A percentile compares a stretch with the other conserved stretches of the same genome.
Conservation (phyloP, 2,888 invertebrate species). For the Nematopogon swammerdamellus region DNA sequence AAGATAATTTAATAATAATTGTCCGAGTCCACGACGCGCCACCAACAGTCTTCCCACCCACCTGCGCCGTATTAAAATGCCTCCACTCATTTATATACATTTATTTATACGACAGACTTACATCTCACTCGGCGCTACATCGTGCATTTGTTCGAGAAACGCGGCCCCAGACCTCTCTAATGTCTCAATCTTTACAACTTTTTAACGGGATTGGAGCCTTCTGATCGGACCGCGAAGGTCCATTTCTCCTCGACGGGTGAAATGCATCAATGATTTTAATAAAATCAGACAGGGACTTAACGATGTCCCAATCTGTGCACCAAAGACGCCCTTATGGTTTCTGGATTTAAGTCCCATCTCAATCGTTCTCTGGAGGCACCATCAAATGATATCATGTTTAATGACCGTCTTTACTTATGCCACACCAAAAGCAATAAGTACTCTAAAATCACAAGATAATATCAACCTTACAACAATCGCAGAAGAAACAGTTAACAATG, state of each 20-base stretch:
- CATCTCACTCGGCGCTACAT: slow-evolving; percentile 43
- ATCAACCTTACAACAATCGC: no score
- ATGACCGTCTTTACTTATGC: background rate
- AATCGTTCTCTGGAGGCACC: background rate
- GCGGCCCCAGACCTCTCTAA: slow-evolving; percentile 51
- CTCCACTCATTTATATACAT: slow-evolving; percentile 4
- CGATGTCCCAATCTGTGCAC: background rate
- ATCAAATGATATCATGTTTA: background rate
- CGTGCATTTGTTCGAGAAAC: slow-evolving; percentile 55
- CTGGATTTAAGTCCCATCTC: background rate
- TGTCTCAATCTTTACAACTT: slow-evolving; percentile 36
- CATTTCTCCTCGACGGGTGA: no score
- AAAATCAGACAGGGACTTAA: background rate
- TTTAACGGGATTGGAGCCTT: background rate
- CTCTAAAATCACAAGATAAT: background rate
- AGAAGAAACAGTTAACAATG: no score
- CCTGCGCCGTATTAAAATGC: background rate
- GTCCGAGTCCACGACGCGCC: slow-evolving; percentile 14
- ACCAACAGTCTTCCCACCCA: background rate
- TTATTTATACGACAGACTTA: slow-evolving; percentile 51
- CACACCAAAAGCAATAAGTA: background rate
- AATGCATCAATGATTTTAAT: no score
- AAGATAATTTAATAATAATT: slow-evolving; percentile 58
- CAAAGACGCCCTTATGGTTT: background rate
- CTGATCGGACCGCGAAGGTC: no score